Percentiles rank a stretch among this genome's conserved stretches.
These are phyloP conservation scores for human (Homo sapiens) DNA, from an alignment of 2,113 vertebrate species.

Conservation along the genomic window GRCh38 chr20:53957001-53957500, in stretches of 20 bases:
- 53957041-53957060: background rate
- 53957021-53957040: background rate
- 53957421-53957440: constrained; percentile 82
- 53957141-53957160: background rate
- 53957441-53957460: constrained; percentile 74
- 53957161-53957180: background rate
- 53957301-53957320: accelerated
- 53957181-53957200: background rate
- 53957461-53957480: constrained; percentile 69
- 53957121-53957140: accelerated
- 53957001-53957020: background rate
- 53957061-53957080: accelerated
- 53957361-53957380: background rate
- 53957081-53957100: background rate
- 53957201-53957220: accelerated
- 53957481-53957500: constrained; percentile 84
- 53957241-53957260: accelerated
- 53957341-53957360: background rate
- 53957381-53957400: background rate
- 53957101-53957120: background rate
- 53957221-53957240: background rate
- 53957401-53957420: constrained; percentile 72
- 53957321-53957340: accelerated
- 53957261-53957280: accelerated
- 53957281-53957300: background rate